Conservation (phyloP, 2,888 invertebrate genomes). For the Eurytoma adleriae region DNA sequence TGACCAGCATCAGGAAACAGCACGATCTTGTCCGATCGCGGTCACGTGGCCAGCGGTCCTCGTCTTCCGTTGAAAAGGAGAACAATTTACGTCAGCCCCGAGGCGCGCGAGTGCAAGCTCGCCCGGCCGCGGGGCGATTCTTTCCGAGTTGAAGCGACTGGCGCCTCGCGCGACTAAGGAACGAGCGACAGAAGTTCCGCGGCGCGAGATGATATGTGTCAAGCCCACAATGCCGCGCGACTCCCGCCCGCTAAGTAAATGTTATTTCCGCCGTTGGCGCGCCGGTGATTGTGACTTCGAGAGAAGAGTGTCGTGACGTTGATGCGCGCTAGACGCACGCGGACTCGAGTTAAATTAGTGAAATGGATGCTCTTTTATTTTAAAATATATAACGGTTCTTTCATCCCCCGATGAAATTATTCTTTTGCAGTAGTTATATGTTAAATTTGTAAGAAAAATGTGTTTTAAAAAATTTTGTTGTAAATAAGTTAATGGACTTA, state of each 20-base stretch:
- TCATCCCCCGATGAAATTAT: no score
- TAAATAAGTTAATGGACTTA: no score
- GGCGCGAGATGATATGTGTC: slow-evolving; percentile 73
- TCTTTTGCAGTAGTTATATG: no score
- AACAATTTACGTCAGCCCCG: slow-evolving; percentile 27
- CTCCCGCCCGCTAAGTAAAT: slow-evolving; percentile 58
- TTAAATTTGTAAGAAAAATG: no score
- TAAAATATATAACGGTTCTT: no score
- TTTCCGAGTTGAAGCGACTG: slow-evolving; percentile 64
- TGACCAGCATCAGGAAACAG: not conserved
- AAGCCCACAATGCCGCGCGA: slow-evolving; percentile 69
- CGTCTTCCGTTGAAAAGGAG: not conserved
- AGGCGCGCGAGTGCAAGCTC: not conserved
- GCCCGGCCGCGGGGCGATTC: slow-evolving; percentile 8
- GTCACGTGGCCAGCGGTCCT: not conserved
- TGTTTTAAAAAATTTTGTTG: no score
- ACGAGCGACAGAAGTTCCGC: slow-evolving; percentile 68
- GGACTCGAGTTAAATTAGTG: no score
- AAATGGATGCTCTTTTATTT: no score
- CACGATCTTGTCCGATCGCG: not conserved
- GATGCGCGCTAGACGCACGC: not conserved
- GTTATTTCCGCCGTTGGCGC: slow-evolving; percentile 27
- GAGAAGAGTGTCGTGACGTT: slow-evolving; percentile 8
- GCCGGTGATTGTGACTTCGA: slow-evolving; percentile 27
- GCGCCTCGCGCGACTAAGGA: slow-evolving; percentile 61